Evolutionary conservation across 2,888 invertebrate genomes (phyloP).

Genomic region (Cantharis rufa): DNA sequence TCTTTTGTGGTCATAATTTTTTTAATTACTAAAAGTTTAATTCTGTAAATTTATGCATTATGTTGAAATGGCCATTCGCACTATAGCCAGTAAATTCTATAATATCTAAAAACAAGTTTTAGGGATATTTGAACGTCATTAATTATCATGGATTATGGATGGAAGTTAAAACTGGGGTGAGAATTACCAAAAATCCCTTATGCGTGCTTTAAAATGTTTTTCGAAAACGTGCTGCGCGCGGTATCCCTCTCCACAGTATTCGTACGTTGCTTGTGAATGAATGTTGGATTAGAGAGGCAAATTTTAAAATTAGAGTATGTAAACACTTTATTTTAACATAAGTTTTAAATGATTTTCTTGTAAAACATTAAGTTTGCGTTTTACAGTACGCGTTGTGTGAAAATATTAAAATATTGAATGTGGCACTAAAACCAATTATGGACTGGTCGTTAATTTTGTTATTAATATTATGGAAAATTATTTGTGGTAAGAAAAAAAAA

Average conservation of each 20-base stretch:
- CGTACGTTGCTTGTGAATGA: background rate
- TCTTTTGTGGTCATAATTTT: too few relatives aligned
- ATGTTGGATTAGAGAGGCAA: background rate
- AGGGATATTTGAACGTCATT: too few relatives aligned
- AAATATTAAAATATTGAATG: background rate
- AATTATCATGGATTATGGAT: too few relatives aligned
- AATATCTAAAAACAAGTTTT: too few relatives aligned
- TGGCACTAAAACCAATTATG: background rate
- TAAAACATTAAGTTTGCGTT: background rate
- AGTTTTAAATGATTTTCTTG: background rate
- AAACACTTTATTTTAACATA: background rate
- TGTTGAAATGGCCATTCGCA: background rate
- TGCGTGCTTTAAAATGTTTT: background rate
- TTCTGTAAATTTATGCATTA: too few relatives aligned
- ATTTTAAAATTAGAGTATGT: background rate
- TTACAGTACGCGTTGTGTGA: background rate
- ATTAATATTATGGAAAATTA: background rate
- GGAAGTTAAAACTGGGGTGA: too few relatives aligned
- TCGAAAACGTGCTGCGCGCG: background rate
- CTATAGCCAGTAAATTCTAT: background rate
- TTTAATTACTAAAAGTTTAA: too few relatives aligned
- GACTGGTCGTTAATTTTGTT: background rate
- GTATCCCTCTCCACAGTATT: background rate
- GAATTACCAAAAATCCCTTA: background rate
- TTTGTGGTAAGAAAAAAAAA: background rate